These are phyloP conservation scores for Pogonocichla stellata DNA, from an alignment of 2,113 vertebrate species.

Conservation along the genomic window DNA sequence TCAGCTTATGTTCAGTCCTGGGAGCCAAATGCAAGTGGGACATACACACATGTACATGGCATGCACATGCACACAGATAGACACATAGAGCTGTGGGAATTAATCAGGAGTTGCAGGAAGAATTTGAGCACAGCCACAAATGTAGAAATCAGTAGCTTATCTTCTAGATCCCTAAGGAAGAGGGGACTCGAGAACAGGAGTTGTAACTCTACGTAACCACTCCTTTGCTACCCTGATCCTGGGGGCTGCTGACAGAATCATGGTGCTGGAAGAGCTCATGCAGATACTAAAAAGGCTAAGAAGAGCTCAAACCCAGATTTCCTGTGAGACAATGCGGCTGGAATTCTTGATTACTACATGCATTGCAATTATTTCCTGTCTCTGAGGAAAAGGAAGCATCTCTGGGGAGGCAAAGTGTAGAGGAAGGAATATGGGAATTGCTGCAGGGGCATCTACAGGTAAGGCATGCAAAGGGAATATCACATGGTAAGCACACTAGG, in stretches of 20 bases:
- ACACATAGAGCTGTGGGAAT: not conserved
- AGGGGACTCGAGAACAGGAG: not conserved
- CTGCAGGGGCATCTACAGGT: not conserved
- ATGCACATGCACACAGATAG: not conserved
- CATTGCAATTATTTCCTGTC: not conserved
- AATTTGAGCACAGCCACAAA: not conserved
- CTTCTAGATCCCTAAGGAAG: not conserved
- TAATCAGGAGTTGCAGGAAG: not conserved
- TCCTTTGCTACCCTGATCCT: not conserved
- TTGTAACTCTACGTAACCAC: not conserved
- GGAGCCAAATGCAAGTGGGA: not conserved
- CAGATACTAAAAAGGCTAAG: not conserved
- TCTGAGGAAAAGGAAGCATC: not conserved
- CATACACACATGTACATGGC: not conserved
- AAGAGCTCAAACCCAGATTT: not conserved
- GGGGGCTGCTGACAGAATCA: not conserved
- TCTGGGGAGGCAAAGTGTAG: not conserved
- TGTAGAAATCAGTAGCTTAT: not conserved
- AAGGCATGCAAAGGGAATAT: not conserved
- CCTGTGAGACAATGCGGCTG: not conserved
- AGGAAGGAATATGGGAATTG: not conserved
- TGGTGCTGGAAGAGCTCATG: not conserved
- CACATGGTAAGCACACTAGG: not conserved
- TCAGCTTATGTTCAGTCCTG: not conserved
- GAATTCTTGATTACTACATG: not conserved